Conservation (phyloP, 2,113 vertebrate genomes). For the Tor tambroides region DNA sequence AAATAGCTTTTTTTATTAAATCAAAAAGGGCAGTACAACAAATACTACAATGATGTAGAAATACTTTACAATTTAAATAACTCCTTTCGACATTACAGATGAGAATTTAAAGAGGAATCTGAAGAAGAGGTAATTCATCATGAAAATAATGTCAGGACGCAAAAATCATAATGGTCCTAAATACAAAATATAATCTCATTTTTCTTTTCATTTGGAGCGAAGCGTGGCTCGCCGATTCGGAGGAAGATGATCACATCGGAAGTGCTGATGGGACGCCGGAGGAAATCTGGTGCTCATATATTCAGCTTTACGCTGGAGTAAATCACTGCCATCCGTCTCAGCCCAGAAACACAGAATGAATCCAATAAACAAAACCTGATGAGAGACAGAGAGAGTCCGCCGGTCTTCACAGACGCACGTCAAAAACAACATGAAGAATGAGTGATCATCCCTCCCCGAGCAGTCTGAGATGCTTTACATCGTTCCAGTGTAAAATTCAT, state of each 20-base stretch:
- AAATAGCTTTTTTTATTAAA: conserved; percentile 35
- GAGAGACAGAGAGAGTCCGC: too few relatives aligned
- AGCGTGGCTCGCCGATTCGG: not conserved
- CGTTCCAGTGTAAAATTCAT: conserved; percentile 86
- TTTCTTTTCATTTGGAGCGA: not conserved
- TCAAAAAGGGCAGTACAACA: conserved; percentile 12
- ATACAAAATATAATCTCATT: conserved; percentile 9
- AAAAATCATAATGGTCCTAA: not conserved
- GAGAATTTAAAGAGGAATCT: not conserved
- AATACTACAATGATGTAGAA: conserved; percentile 15
- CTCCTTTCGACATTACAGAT: not conserved
- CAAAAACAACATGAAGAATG: not conserved
- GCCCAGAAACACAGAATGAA: not conserved
- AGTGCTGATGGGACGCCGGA: not conserved
- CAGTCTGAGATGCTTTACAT: conserved; percentile 50
- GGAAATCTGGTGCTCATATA: too few relatives aligned
- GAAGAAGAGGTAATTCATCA: conserved; percentile 12
- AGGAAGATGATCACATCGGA: not conserved
- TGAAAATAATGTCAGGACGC: not conserved
- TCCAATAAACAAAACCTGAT: not conserved
- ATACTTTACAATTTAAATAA: conserved; percentile 18
- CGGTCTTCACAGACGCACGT: not conserved
- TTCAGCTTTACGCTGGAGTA: too few relatives aligned
- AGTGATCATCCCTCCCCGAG: not conserved
- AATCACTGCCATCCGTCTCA: too few relatives aligned